Evolutionary conservation across 2,888 invertebrate species (phyloP), one percentile per base, ranked within the genome.

Genomic region (Hesperia comma): DNA sequence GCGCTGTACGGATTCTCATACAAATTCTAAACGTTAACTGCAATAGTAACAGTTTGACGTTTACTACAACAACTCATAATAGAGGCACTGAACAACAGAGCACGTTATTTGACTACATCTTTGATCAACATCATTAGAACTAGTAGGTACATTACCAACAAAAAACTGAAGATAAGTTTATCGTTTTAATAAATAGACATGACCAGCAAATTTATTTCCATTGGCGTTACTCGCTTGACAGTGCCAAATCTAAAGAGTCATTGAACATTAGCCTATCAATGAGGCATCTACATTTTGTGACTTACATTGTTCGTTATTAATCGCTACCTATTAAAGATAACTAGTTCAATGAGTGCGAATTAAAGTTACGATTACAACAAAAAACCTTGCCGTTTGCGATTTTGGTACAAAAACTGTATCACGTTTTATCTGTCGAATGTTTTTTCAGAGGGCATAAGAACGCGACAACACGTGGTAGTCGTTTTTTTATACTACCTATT

Each of bases 321-420:
- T 46, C 12, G 37, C 37, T 46, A 46, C 43, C 43, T 7, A 14
- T 4, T 41, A 46, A 17, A 46, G 43, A 46, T 15, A n/a, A 17
- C 43, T 17, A 46, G n/a, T 46, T 15, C 43, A 46, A 46, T 46
- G 43, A 46, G 1, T 46, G 43, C 43, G 15, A 43, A 43, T 43
- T 15, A 43, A 43, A 43, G 43, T 15, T 15, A 15, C 15, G 6
- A 46, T 46, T 46, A 46, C 43, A 43, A 43, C n/a, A 43, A 15
- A 43, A 15, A 43, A 5, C 14, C 3, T 41, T 1, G 41, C 10
- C 14, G 41, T 1, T 43, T 15, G 15, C 6, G 6, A 46, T 46
- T 46, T 15, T 46, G 12, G 7, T 46, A 46, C n/a, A 46, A 17
- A 46, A 46, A 46, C 43, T 37, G 37, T 37, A 3, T 3, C 37